Evolutionary conservation across 2,888 invertebrate genomes (phyloP).

Genomic region (Beris morrisii): DNA sequence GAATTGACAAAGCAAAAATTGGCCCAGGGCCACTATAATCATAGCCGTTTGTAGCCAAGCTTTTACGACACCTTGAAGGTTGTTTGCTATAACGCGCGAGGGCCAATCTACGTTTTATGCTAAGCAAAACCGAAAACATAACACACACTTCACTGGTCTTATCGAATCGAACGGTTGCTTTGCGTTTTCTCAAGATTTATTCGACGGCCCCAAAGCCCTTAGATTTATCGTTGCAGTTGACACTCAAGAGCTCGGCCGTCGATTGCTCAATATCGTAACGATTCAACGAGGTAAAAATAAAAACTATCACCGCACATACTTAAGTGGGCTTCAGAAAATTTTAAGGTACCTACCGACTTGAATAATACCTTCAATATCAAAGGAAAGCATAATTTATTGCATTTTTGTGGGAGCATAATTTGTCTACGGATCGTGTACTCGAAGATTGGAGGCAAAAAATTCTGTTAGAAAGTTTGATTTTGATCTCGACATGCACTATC

Average conservation of each 20-base stretch:
- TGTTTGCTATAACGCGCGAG: neutral
- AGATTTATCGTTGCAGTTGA: no score
- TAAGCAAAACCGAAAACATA: conserved; percentile 3
- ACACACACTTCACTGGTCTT: neutral
- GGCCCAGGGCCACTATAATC: conserved; percentile 3
- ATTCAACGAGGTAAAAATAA: neutral
- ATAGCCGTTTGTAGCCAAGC: neutral
- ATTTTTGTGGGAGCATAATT: neutral
- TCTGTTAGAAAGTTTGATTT: no score
- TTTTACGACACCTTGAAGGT: conserved; percentile 8
- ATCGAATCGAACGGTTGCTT: neutral
- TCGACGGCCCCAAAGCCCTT: neutral
- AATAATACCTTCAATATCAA: neutral
- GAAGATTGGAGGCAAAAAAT: no score
- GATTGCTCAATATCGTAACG: neutral
- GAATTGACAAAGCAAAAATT: conserved; percentile 5
- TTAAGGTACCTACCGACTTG: neutral
- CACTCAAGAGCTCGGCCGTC: no score
- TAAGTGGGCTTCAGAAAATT: conserved; percentile 2
- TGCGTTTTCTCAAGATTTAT: conserved; percentile 12
- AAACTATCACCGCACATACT: neutral
- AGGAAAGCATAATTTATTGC: conserved; percentile 10
- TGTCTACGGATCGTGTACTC: no score
- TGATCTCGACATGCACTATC: no score
- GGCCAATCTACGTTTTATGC: neutral